Conservation (phyloP, 2,888 invertebrate genomes). For the Brachyptera putata region DNA sequence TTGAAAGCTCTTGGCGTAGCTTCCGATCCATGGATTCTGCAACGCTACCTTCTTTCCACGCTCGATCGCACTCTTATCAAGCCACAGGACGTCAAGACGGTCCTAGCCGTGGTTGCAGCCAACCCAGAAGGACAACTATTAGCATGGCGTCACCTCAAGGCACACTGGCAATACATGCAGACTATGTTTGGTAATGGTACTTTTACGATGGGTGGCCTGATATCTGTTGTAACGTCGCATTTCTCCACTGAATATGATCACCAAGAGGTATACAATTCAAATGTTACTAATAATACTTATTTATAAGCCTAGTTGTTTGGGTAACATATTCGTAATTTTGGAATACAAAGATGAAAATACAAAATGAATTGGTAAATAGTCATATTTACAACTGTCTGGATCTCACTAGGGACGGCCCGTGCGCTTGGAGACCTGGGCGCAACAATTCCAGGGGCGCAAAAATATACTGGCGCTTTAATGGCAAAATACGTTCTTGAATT, state of each 20-base stretch:
- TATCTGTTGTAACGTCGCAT: conserved; percentile 60
- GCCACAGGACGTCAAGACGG: conserved; percentile 65
- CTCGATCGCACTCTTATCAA: conserved; percentile 65
- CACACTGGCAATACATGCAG: conserved; percentile 63
- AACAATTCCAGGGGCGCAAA: too few relatives aligned
- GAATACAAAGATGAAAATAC: too few relatives aligned
- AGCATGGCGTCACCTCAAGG: conserved; percentile 68
- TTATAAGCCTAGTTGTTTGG: too few relatives aligned
- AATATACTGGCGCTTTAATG: too few relatives aligned
- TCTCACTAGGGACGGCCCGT: too few relatives aligned
- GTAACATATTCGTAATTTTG: too few relatives aligned
- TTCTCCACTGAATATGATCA: conserved; percentile 71
- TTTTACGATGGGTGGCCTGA: conserved; percentile 59
- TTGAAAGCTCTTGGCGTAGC: conserved; percentile 67
- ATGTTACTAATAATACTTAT: too few relatives aligned
- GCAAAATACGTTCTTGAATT: too few relatives aligned
- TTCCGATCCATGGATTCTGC: conserved; percentile 74
- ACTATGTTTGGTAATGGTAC: conserved; percentile 60
- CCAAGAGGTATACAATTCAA: conserved; percentile 56
- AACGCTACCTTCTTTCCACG: conserved; percentile 70
- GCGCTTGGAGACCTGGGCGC: too few relatives aligned
- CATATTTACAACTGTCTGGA: too few relatives aligned
- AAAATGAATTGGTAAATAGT: too few relatives aligned
- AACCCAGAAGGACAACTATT: conserved; percentile 67
- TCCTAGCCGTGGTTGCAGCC: conserved; percentile 66